Evolutionary conservation across 2,888 invertebrate genomes (phyloP).

Genomic region (Desoria tigrina): DNA sequence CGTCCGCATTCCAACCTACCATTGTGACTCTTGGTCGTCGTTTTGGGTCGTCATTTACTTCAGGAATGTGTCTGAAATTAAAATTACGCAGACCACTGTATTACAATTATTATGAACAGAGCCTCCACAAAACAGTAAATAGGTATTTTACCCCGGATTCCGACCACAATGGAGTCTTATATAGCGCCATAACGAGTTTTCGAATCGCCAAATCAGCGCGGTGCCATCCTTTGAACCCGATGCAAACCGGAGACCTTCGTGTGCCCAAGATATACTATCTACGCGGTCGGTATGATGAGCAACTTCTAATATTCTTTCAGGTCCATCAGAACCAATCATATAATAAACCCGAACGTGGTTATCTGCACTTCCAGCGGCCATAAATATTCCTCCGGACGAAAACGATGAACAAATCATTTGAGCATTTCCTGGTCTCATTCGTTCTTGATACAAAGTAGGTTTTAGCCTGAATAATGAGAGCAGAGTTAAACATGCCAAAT

Average conservation of each 20-base stretch:
- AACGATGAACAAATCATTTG: constrained; percentile 94
- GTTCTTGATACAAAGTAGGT: constrained; percentile 88
- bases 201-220: constrained; percentile 88
- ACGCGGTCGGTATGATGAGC: constrained; percentile 87
- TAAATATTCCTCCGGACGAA: constrained; percentile 82
- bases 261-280: constrained; percentile 94
- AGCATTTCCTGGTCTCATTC: constrained; percentile 87
- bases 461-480: constrained; percentile 65
- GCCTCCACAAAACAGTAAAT: not conserved
- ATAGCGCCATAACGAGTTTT: constrained; percentile 85
- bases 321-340: constrained; percentile 73
- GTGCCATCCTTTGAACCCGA: constrained; percentile 95
- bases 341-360: constrained; percentile 88
- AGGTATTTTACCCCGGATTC: constrained; percentile 51
- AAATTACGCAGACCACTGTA: not conserved
- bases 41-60: constrained; percentile 46
- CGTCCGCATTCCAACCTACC: constrained; percentile 93
- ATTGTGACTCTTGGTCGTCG: constrained; percentile 76
- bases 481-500: not conserved
- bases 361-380: constrained; percentile 93
- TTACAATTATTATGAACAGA: too few species aligned
- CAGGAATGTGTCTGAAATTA: constrained; percentile 45
- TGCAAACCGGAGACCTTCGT: constrained; percentile 80
- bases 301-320: constrained; percentile 73
- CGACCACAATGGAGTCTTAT: constrained; percentile 69